A percentile compares a stretch with the other conserved stretches of the same genome.
Conservation (phyloP, 2,797 vertebrate species). For the Numenius phaeopus region DNA sequence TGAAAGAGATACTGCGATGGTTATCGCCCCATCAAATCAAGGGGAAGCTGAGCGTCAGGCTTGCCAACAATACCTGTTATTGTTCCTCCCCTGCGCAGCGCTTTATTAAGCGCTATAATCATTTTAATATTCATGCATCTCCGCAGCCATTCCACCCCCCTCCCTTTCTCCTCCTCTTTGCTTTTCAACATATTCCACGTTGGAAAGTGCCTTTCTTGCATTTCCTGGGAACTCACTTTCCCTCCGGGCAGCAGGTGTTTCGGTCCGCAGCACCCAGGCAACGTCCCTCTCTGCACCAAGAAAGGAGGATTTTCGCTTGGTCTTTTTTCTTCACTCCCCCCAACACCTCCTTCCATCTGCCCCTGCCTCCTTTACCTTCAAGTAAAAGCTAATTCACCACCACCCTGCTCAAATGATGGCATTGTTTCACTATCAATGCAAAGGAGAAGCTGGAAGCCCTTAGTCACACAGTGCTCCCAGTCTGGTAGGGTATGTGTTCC, state of each 20-base stretch:
- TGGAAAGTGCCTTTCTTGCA: slow-evolving; percentile 67
- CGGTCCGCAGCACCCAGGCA: slow-evolving; percentile 28
- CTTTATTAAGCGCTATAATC: slow-evolving; percentile 50
- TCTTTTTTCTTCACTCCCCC: neutral
- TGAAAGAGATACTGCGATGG: slow-evolving; percentile 75
- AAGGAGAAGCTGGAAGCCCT: neutral
- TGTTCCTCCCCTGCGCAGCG: slow-evolving; percentile 39
- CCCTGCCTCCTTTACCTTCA: neutral
- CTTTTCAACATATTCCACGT: slow-evolving; percentile 42
- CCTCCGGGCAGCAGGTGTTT: slow-evolving; percentile 73
- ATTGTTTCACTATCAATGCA: neutral
- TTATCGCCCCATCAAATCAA: slow-evolving; percentile 72
- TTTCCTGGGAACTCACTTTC: slow-evolving; percentile 51
- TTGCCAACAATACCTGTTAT: slow-evolving; percentile 62
- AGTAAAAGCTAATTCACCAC: neutral
- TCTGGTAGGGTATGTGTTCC: neutral
- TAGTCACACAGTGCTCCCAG: neutral
- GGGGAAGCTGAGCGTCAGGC: slow-evolving; percentile 28
- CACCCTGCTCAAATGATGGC: neutral
- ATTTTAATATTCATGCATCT: slow-evolving; percentile 62
- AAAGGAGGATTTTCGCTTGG: slow-evolving; percentile 65
- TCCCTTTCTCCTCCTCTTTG: slow-evolving; percentile 13
- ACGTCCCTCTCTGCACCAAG: neutral
- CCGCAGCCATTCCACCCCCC: neutral
- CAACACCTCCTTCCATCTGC: neutral